These are phyloP conservation scores for Ariopsis seemanni DNA, from an alignment of 2,113 vertebrate species.

Conservation along the genomic window DNA sequence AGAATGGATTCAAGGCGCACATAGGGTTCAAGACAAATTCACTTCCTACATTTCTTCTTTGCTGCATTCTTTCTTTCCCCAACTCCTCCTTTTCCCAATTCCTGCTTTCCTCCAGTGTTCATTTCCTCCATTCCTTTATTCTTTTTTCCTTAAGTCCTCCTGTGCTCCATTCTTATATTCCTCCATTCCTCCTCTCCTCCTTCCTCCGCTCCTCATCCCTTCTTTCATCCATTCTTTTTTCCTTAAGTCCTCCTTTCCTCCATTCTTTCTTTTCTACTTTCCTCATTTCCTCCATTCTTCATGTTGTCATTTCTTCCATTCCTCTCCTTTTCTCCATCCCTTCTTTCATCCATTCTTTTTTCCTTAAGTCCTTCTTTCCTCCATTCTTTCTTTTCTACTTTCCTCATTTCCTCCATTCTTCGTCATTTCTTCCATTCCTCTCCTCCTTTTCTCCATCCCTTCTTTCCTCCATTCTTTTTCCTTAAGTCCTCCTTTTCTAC, in stretches of 20 bases:
- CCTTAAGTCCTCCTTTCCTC: not conserved
- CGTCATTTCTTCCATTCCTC: not conserved
- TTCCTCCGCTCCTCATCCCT: not conserved
- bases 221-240: not conserved
- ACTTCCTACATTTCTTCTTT: not conserved
- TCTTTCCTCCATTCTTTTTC: not conserved
- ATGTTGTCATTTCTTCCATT: not conserved
- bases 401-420: too few relatives aligned
- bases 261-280: not conserved
- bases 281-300: too few relatives aligned
- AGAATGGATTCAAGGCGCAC: constrained; percentile 52
- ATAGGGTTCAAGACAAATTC: constrained; percentile 63
- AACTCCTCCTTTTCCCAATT: not conserved
- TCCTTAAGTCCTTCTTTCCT: not conserved
- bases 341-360: not conserved
- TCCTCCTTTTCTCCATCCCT: not conserved
- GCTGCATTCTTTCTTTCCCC: not conserved
- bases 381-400: not conserved
- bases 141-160: not conserved
- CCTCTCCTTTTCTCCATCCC: not conserved
- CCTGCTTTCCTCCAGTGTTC: not conserved
- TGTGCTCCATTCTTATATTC: not conserved
- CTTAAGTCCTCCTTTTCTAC: not conserved
- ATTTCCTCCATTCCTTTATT: not conserved
- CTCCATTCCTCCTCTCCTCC: not conserved